Conservation (phyloP, 2,888 invertebrate species). For the Smittia sp. region DNA sequence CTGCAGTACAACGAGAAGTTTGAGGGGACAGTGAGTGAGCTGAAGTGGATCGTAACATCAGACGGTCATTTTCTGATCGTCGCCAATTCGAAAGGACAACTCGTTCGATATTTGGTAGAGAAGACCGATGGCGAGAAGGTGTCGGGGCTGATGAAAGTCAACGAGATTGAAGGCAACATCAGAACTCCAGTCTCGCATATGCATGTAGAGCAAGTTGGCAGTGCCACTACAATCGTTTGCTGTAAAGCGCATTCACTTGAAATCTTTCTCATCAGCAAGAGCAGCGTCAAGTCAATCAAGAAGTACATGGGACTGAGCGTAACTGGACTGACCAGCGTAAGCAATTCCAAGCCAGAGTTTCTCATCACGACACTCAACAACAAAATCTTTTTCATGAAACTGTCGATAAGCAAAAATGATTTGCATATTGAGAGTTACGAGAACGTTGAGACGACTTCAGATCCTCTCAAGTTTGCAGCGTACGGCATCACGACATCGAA, state of each 20-base stretch:
- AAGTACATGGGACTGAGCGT: slow-evolving; percentile 25
- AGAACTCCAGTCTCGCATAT: not conserved
- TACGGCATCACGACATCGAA: slow-evolving; percentile 21
- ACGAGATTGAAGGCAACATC: not conserved
- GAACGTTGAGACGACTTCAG: not conserved
- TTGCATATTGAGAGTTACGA: not conserved
- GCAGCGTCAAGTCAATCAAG: not conserved
- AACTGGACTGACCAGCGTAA: not conserved
- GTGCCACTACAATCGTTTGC: not conserved
- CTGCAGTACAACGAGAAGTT: not conserved
- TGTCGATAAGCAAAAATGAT: not conserved
- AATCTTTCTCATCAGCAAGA: not conserved
- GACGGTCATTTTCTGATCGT: not conserved
- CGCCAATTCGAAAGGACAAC: not conserved
- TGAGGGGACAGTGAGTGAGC: not conserved
- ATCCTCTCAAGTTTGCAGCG: not conserved
- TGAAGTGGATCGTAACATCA: slow-evolving; percentile 16
- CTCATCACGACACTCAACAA: not conserved
- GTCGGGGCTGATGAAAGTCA: not conserved
- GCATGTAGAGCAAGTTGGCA: not conserved
- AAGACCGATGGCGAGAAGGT: not conserved
- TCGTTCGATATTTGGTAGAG: not conserved
- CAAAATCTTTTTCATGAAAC: not conserved
- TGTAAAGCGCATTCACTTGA: slow-evolving; percentile 24
- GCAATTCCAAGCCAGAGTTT: not conserved